These are phyloP conservation scores for Archilochus colubris DNA, from an alignment of 2,113 vertebrate genomes.

Conservation along the genomic window DNA sequence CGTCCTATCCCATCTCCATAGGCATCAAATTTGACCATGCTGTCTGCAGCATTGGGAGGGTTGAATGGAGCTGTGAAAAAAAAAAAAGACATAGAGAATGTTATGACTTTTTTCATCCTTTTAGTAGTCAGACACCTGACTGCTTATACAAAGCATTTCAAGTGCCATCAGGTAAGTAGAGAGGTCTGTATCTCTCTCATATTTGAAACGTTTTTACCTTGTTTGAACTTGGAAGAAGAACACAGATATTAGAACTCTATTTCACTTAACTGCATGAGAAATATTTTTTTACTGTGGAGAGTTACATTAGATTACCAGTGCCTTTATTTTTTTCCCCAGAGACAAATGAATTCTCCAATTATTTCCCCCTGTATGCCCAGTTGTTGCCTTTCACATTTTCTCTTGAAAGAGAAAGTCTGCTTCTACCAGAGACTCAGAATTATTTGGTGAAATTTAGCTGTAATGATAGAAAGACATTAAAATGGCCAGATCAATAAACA, in stretches of 20 bases:
- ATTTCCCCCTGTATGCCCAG: background rate
- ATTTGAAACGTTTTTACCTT: background rate
- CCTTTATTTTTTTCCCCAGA: background rate
- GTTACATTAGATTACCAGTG: background rate
- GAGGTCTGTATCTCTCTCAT: background rate
- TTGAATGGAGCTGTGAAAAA: slow-evolving; percentile 87
- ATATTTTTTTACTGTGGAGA: background rate
- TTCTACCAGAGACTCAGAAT: background rate
- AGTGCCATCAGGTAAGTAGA: background rate
- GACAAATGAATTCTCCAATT: background rate
- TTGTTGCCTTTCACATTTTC: background rate
- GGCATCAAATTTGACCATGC: slow-evolving; percentile 92
- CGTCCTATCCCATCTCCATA: slow-evolving; percentile 93
- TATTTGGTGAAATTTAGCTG: background rate
- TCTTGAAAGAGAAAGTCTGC: background rate
- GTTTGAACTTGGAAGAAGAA: background rate
- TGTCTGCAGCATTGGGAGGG: slow-evolving; percentile 84
- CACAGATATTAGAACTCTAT: background rate
- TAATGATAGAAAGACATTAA: background rate
- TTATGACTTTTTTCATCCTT: background rate
- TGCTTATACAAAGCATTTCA: background rate
- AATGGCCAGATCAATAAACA: background rate
- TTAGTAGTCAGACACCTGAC: background rate
- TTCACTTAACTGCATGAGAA: background rate
- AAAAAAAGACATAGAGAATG: background rate